Conservation (phyloP, 1,140 invertebrate genomes). For the Drosophila sp. region DNA sequence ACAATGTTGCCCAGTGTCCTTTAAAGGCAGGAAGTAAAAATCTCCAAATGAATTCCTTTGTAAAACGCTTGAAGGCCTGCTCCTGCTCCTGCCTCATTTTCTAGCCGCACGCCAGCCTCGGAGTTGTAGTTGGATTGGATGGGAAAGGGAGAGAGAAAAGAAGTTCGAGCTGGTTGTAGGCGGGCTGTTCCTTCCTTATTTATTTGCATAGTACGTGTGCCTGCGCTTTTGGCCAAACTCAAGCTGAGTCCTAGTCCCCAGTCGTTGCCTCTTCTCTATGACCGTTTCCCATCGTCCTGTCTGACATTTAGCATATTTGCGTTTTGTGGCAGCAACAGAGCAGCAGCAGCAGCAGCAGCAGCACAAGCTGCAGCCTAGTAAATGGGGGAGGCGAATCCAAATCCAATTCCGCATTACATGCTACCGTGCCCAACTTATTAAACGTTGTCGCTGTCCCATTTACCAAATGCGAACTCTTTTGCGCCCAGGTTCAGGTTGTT, state of each 20-base stretch:
- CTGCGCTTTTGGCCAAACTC: conserved; percentile 56
- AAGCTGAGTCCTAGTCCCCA: neutral
- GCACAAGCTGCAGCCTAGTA: conserved; percentile 35
- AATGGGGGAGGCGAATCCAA: conserved; percentile 55
- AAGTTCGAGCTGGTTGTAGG: neutral
- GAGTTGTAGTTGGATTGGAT: conserved; percentile 1
- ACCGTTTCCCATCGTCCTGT: conserved; percentile 20
- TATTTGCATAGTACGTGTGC: conserved; percentile 66
- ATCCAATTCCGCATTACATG: conserved; percentile 78
- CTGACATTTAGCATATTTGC: conserved; percentile 81
- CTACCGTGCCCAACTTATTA: conserved; percentile 78
- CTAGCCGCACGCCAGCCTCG: conserved; percentile 62
- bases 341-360: conserved; percentile 1
- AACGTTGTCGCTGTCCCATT: conserved; percentile 78
- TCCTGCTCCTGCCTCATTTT: conserved; percentile 37
- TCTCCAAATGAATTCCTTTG: conserved; percentile 51
- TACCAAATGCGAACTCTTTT: conserved; percentile 65
- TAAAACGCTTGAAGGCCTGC: conserved; percentile 56
- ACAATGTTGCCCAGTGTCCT: conserved; percentile 46
- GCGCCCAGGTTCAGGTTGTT: neutral
- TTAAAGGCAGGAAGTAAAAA: conserved; percentile 32
- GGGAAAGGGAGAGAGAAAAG: neutral
- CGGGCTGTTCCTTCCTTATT: conserved; percentile 36
- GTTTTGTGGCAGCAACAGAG: conserved; percentile 66
- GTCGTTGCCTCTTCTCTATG: neutral